These are phyloP conservation scores for Diplolepis rosae DNA, from an alignment of 2,888 invertebrate genomes.

Conservation along the genomic window DNA sequence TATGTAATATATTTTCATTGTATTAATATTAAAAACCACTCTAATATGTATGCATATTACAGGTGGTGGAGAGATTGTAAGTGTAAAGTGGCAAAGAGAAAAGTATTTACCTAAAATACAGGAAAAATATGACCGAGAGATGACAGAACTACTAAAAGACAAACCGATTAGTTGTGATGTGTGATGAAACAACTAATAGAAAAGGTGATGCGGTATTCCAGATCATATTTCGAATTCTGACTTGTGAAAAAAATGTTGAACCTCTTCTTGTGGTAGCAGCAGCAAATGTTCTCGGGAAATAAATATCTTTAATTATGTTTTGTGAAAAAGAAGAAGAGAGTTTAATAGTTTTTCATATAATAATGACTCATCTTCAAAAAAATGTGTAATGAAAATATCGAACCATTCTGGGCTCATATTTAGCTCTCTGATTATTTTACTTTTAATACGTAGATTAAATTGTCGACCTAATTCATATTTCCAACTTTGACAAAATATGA, in stretches of 20 bases:
- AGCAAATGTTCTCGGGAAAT: background rate
- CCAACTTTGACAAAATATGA: no score
- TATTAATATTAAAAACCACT: background rate
- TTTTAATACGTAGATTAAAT: no score
- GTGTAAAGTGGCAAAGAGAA: background rate
- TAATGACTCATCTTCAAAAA: no score
- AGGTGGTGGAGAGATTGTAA: background rate
- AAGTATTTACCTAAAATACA: background rate
- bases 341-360: no score
- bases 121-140: background rate
- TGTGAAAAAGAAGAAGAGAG: no score
- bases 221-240: background rate
- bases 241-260: background rate
- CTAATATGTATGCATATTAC: background rate
- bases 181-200: background rate
- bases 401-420: no score
- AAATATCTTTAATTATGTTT: no score
- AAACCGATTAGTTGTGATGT: background rate
- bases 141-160: background rate
- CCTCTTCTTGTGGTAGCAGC: background rate
- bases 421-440: no score
- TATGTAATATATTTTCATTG: background rate
- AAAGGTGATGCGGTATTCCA: background rate
- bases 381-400: no score
- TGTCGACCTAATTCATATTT: no score